Evolutionary conservation across 2,113 vertebrate species (phyloP), one percentile per base, ranked within the genome.

Genomic region (Sapajus apella): DNA sequence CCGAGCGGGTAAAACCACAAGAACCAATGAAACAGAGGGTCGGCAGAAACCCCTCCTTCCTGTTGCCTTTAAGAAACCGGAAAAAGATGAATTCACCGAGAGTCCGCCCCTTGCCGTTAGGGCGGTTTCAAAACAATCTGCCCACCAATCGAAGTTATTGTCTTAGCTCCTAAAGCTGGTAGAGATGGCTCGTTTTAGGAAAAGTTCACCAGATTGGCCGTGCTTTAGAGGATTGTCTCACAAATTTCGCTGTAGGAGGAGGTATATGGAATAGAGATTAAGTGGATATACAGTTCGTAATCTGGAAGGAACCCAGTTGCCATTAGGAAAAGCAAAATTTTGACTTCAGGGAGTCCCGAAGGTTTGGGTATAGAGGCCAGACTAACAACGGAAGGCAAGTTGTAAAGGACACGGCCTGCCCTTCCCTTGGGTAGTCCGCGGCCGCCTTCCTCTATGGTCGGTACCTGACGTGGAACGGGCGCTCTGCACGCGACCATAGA

Each of bases 41-140:
- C 52, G 47, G 76, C 64, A 70, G n/a, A 70, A 82, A 32, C 23
- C 13, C 64, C 87, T n/a, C 85, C 82, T 90, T 90, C 64, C 90
- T 25, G 58, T 79, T 73, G 92, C 94, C 95, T 95, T 92, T 95
- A 91, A 47, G 95, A 87, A 96, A 93, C 96, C 84, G 95, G 97
- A 97, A 98, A 81, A n/a, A 80, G 84, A 92, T 8, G 70, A 43
- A 79, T 88, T 90, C 76, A 40, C 72, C 12, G 30, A 96, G 76
- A 72, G 3, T 81, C 96, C 88, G 37, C 98, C 96, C 90, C 90
- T 95, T 97, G 96, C 97, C 97, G 96, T 97, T 96, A 97, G 96
- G 97, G 97, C 95, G 95, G 98, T 96, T 97, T 96, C 97, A 97
- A 97, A 97, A 98, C 97, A 98, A 96, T 73, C 76, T 58, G 70